Evolutionary conservation across 2,113 vertebrate species (phyloP).

Genomic region (Notothenia rossii): DNA sequence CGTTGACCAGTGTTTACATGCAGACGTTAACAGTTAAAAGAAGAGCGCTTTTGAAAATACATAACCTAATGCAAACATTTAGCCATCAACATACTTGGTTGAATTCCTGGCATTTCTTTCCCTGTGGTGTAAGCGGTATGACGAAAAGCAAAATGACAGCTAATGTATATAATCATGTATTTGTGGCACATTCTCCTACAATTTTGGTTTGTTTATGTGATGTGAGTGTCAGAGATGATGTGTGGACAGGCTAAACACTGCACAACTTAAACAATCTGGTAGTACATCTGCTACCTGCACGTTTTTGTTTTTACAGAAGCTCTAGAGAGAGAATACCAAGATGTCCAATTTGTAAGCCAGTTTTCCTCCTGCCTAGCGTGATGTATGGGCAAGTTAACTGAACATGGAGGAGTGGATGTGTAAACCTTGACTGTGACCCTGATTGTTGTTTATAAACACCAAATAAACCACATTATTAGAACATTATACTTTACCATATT

Average conservation of each 20-base stretch:
- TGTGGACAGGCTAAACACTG: slow-evolving; percentile 12
- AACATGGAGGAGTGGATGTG: neutral
- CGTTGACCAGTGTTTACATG: slow-evolving; percentile 48
- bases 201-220: slow-evolving; percentile 41
- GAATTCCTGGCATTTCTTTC: slow-evolving; percentile 69
- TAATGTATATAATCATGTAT: slow-evolving; percentile 62
- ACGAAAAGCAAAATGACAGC: slow-evolving; percentile 42
- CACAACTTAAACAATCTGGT: slow-evolving; percentile 18
- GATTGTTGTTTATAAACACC: neutral
- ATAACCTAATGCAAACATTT: slow-evolving; percentile 37
- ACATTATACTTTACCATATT: neutral
- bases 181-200: slow-evolving; percentile 22
- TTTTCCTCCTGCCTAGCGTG: neutral
- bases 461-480: neutral
- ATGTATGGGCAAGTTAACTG: slow-evolving; percentile 1
- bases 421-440: slow-evolving; percentile 13
- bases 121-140: slow-evolving; percentile 29
- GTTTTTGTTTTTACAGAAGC: slow-evolving; percentile 15
- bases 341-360: neutral
- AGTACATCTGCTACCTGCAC: slow-evolving; percentile 6
- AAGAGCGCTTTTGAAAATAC: neutral
- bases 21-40: slow-evolving; percentile 49
- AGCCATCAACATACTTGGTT: slow-evolving; percentile 45
- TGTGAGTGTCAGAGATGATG: slow-evolving; percentile 30
- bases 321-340: neutral